A percentile compares a stretch with the other conserved stretches of the same genome.
These are phyloP conservation scores for Trigoniulus corallinus DNA, from an alignment of 1,140 invertebrate species.

Conservation along the genomic window DNA sequence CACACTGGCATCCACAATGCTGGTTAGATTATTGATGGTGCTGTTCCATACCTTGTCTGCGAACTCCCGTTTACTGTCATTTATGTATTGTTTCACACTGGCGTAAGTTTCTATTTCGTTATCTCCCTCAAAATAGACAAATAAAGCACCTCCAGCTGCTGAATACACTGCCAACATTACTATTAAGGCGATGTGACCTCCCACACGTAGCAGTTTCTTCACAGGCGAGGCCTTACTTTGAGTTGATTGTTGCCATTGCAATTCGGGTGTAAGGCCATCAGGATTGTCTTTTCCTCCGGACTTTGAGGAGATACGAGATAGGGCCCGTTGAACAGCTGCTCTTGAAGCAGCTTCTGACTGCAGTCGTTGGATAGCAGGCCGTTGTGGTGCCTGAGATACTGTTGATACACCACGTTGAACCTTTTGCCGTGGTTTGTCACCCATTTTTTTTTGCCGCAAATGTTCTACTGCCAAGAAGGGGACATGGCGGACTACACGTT, in stretches of 20 bases:
- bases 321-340: background rate
- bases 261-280: background rate
- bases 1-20: no score
- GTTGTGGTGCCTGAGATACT: background rate
- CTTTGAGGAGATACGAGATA: background rate
- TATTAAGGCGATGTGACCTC: background rate
- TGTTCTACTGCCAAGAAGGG: no score
- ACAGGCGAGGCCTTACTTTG: no score
- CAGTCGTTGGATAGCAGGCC: background rate
- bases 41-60: background rate
- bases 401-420: background rate
- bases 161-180: background rate
- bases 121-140: background rate
- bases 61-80: background rate
- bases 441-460: no score
- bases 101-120: background rate
- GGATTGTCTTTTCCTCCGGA: background rate
- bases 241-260: background rate
- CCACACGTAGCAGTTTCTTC: background rate
- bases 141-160: background rate
- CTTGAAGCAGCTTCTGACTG: background rate
- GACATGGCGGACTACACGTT: no score
- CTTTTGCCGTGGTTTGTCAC: no score
- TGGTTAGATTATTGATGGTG: no score
- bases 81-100: background rate